Base-by-base conservation (phyloP, 2,888 invertebrate genomes). In the Caenorhabditis zanzibari region DNA sequence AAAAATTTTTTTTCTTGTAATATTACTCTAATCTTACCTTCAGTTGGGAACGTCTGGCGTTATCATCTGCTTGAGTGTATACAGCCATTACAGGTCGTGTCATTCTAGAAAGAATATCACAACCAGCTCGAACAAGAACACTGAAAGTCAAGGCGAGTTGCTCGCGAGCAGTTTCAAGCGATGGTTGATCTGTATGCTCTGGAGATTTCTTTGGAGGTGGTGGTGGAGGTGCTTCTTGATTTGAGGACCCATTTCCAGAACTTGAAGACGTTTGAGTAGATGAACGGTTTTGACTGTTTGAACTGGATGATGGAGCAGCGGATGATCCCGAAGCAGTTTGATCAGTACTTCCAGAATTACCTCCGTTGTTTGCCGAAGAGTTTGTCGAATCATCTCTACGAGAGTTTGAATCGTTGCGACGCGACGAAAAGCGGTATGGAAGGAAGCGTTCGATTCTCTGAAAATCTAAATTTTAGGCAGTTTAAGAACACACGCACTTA, bases 91-190 rank as follows among this genome's bases (percentile, higher is more conserved):
- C 66, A 22, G 77, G 72, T 14, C 68, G 49, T 19, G 69, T 56
- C 79, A 77, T 82, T 59, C 66, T 74, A n/a, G 64, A 47, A 16
- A 83, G 73, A 44, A 83, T 80, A 58, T 84, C 81, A 35, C 80
- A 80, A 6, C 69, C 81, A n/a, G 77, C 61, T 22, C 84, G 71
- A 41, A 77, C 76, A 2, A 84, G 73, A 61, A 84, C 49, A 41
- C 74, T 38, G 56, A 84, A 84, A 16, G 84, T 81, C 49, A 84
- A 52, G 9, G 84, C 69, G 5, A 84, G 72, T 54, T 81, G 81
- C 28, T 76, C 68, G 16, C 76, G 66, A 32, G 84, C 81, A 3
- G 73, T 71, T 56, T 52, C 71, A 14, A 75, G 26, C 6, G 69
- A 64, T 9, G 75, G 74, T 12, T 19, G 41, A n/a, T 73, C 74